A percentile compares a stretch with the other conserved stretches of the same genome.
phyloP scores from a whole-genome alignment of 2,888 invertebrate genomes.

The Uloborus plumipes region DNA sequence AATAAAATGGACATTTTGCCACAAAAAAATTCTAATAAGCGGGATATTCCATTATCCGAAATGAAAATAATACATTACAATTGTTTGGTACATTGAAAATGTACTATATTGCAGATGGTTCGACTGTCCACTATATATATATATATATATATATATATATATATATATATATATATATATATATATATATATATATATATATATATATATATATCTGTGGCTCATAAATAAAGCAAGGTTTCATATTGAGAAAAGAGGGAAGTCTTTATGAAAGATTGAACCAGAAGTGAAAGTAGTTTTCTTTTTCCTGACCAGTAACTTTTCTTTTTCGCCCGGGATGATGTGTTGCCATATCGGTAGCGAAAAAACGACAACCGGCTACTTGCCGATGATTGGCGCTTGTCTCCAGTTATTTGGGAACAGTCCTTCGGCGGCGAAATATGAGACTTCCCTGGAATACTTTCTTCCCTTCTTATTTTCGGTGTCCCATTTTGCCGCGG shows the following conservation, averaged over 20 bases:
- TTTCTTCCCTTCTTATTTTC: conserved; percentile 32
- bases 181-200: too few relatives aligned
- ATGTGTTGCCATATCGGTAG: conserved; percentile 55
- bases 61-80: too few relatives aligned
- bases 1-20: too few relatives aligned
- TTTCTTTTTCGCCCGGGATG: conserved; percentile 9
- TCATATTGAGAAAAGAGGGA: conserved; percentile 27
- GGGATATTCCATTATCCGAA: too few relatives aligned
- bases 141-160: too few relatives aligned
- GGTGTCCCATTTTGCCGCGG: conserved; percentile 48
- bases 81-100: too few relatives aligned
- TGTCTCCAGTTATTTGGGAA: conserved; percentile 56
- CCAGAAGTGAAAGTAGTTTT: conserved; percentile 49
- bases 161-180: too few relatives aligned
- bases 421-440: conserved; percentile 51
- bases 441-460: conserved; percentile 44
- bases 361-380: conserved; percentile 38
- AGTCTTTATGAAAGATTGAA: conserved; percentile 37
- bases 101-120: too few relatives aligned
- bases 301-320: conserved; percentile 36
- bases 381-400: conserved; percentile 53
- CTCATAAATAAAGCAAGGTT: conserved; percentile 46
- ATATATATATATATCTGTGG: too few relatives aligned
- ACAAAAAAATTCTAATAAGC: too few relatives aligned
- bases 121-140: too few relatives aligned